Percentiles rank a stretch among this genome's conserved stretches.
phyloP scores from a whole-genome alignment of 2,113 vertebrate species.

The Onychostruthus taczanowskii region DNA sequence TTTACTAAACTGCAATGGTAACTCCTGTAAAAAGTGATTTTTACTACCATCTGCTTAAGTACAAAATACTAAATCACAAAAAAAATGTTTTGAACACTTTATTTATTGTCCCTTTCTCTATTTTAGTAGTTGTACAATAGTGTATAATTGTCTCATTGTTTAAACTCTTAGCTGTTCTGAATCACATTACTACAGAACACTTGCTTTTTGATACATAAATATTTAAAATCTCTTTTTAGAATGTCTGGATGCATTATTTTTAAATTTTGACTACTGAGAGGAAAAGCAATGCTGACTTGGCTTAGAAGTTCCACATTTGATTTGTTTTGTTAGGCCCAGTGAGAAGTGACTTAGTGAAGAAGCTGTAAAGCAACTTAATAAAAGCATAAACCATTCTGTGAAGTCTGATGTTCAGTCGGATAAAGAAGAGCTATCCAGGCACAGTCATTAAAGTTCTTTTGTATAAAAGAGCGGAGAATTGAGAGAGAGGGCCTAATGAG shows the following conservation, averaged over 20 bases:
- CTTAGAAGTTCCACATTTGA: neutral
- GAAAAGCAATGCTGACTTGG: conserved; percentile 3
- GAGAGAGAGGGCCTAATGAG: neutral
- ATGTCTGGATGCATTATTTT: neutral
- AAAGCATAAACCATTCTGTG: neutral
- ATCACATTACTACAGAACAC: neutral
- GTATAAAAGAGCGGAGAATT: neutral
- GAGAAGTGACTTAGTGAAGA: neutral
- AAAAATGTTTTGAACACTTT: neutral
- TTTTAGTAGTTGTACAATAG: neutral
- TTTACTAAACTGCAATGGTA: neutral
- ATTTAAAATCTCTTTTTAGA: neutral
- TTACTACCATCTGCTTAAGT: neutral
- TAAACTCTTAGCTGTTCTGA: neutral
- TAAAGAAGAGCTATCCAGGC: neutral
- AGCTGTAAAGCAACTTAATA: neutral
- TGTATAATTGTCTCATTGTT: neutral
- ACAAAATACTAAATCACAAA: neutral
- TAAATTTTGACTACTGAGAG: neutral
- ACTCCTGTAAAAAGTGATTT: neutral
- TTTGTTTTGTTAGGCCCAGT: conserved; percentile 10
- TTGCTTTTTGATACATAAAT: neutral
- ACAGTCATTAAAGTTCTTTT: neutral
- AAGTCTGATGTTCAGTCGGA: neutral
- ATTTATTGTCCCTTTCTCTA: neutral